Evolutionary conservation across 2,888 invertebrate species (phyloP), one percentile per base, ranked within the genome.

Genomic region (Plebejus argus): DNA sequence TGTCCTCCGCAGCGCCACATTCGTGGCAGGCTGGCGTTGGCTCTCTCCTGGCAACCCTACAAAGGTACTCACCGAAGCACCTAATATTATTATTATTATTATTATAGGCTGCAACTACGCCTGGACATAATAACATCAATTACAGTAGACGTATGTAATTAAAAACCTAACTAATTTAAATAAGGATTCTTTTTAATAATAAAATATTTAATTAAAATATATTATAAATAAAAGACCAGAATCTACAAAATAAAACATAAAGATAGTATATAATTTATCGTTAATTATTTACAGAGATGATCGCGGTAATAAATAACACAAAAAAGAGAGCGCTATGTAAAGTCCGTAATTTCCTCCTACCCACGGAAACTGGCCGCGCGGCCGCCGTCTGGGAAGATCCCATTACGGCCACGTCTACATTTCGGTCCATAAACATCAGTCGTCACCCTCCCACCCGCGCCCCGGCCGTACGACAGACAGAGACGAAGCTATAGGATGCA

Each of bases 401-500:
- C 84, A 89, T 83, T 87, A 89, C 84, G 87, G 91, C 93, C 92
- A 87, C 92, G 91, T 89, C 92, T 92, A 87, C 88, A 82, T 80
- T 83, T 86, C 85, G 91, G 90, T 90, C 92, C 91, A 90, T 88
- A 87, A 91, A 92, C 89, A 86, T 86, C 82, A 78, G 82, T 86
- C 83, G 84, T 91, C 91, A 83, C 87, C 2, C 83, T 91, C 87
- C 84, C 81, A 81, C 85, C 78, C 81, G 78, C 49, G 58, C 20
- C 28, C 66, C 49, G 49, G 79, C 35, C 76, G 70, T 28, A 74
- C 39, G 86, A 61, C 78, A 74, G 88, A 92, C 78, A 83, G 91
- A 89, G 93, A 91, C 85, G 78, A 86, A 83, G 82, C 80, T 82
- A 85, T 78, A 84, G 87, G 89, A 89, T 89, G 89, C 89, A 88